Evolutionary conservation across 2,888 invertebrate genomes (phyloP), one percentile per base, ranked within the genome.

Genomic region (Petrolisthes manimaculis): DNA sequence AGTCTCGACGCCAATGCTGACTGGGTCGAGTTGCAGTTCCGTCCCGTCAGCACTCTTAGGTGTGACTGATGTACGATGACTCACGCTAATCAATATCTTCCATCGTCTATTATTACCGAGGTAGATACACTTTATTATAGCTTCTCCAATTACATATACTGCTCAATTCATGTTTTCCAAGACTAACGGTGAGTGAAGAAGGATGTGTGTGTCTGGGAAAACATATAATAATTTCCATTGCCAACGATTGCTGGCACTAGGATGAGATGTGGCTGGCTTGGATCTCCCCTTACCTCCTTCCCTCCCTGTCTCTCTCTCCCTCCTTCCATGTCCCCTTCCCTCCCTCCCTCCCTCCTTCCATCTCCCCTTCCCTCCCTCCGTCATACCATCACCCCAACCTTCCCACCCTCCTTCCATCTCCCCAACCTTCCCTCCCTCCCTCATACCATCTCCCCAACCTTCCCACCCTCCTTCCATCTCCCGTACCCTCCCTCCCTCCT

Each of bases 1-100:
- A 71, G 71, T 71, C 71, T 71, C 4, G 71, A 71, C 71, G 71
- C 71, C 71, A 71, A 71, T 71, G 71, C 71, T 71, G 71, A 71
- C 71, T 71, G 37, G 37, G 37, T 37, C 71, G 21, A n/a, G 71
- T n/a, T 14, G 71, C 3, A n/a, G 71, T 71, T 71, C 71, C 71
- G 21, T n/a, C n/a, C n/a, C 14, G 71, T 71, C 71, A 71, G 71
- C 71, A 71, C 21, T 71, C 37, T 37, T 37, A n/a, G 14, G 6
- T 21, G 14, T 71, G 71, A 14, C 71, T n/a, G 71, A 6, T 6
- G 71, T 71, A 12, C 71, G 71, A 71, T 71, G 71, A 71, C 21
- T n/a, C 21, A 2, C 4, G n/a, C 1, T n/a, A 71, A 71, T 71
- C 71, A 71, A 71, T 71, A 71, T 21, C 12, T 71, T 71, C n/a